A percentile compares a stretch with the other conserved stretches of the same genome.
Evolutionary conservation across 2,113 vertebrate genomes (phyloP).

Genomic region (Lutjanus erythropterus): DNA sequence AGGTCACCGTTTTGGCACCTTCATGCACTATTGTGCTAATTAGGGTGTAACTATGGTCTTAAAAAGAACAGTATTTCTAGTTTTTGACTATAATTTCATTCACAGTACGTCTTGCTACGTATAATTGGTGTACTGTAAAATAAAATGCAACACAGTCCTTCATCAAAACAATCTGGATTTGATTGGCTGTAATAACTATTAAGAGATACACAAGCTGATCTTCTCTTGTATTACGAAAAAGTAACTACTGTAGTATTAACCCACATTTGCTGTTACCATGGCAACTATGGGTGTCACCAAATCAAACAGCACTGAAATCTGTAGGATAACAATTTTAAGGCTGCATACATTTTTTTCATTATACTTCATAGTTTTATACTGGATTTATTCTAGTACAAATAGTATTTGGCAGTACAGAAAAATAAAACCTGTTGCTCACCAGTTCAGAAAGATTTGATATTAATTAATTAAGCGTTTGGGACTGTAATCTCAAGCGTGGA

Average conservation of each 20-base stretch:
- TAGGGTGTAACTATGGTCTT: too few species aligned
- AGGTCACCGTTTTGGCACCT: too few species aligned
- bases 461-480: slow-evolving; percentile 13
- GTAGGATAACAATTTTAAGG: background rate
- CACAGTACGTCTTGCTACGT: too few species aligned
- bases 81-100: too few species aligned
- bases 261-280: background rate
- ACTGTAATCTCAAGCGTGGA: slow-evolving; percentile 8
- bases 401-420: background rate
- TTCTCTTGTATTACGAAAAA: background rate
- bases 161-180: background rate
- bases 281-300: background rate
- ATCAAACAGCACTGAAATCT: background rate
- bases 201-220: background rate
- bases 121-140: too few species aligned
- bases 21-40: too few species aligned
- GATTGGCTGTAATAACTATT: background rate
- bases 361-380: too few species aligned
- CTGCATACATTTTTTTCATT: background rate
- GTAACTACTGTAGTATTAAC: background rate
- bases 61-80: too few species aligned
- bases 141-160: too few species aligned
- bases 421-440: background rate
- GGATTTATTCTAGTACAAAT: too few species aligned
- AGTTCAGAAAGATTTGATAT: background rate